A percentile compares a stretch with the other conserved stretches of the same genome.
Conservation (phyloP, 1,140 invertebrate genomes). For the Micrasema minimum region DNA sequence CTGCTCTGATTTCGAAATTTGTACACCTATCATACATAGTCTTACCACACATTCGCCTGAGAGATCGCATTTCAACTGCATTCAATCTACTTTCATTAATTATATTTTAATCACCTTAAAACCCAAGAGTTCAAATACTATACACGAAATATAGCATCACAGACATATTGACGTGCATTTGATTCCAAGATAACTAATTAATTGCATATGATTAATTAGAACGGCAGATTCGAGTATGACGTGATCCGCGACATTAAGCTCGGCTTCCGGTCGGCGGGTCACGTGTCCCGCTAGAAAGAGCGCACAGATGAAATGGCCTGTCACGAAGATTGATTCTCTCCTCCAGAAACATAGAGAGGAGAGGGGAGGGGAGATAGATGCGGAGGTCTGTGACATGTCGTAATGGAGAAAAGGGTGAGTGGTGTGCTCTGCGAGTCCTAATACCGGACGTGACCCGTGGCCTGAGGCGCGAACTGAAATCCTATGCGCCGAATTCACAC, state of each 20-base stretch:
- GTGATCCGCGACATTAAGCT: background rate
- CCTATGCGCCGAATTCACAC: conserved; percentile 30
- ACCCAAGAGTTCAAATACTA: no score
- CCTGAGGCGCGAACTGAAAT: no score
- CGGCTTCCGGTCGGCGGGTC: conserved; percentile 3
- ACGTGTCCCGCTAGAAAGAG: background rate
- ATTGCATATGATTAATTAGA: no score
- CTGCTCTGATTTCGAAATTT: no score
- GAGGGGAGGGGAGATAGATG: conserved; percentile 10
- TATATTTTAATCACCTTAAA: no score
- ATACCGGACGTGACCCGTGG: conserved; percentile 51
- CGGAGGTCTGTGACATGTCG: conserved; percentile 42
- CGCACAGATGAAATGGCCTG: conserved; percentile 52
- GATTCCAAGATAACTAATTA: no score
- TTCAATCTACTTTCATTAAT: no score
- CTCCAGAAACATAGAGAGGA: conserved; percentile 38
- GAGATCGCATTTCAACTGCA: no score
- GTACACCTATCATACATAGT: no score
- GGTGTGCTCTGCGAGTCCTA: conserved; percentile 41
- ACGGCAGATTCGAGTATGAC: background rate
- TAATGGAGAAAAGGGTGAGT: conserved; percentile 52
- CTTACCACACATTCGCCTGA: no score
- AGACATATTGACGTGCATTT: no score
- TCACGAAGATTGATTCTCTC: conserved; percentile 53
- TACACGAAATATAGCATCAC: no score